Base-by-base conservation (phyloP, 2,888 invertebrate genomes). In the Drosophila heteroneura region DNA sequence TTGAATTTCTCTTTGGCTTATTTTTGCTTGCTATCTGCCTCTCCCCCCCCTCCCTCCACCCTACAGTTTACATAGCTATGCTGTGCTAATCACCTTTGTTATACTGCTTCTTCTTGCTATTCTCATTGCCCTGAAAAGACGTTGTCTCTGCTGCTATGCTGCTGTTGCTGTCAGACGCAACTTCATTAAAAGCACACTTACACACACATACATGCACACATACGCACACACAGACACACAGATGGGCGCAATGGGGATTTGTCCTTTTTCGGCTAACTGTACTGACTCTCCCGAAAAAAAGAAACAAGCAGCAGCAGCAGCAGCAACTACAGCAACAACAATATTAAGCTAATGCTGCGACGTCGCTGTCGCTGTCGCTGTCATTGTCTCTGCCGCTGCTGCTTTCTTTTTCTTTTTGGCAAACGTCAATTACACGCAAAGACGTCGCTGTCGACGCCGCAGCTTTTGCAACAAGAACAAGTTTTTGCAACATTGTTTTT, bases 391-490 rank as follows among this genome's bases (percentile, higher is more conserved):
- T 56, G 54, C 33, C 28, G 35, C 69, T 14, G 62, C 60, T 52
- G 75, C 61, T 62, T 67, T 61, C 57, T 69, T 69, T 62, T 52
- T 39, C 66, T 70, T 79, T 79, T 78, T 75, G 71, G 74, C 78
- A 79, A 81, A 80, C 56, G 81, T 80, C 81, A 83, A 83, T 81
- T 81, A 77, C 83, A 81, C 71, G 77, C 77, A 61, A 60, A 57
- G 37, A 37, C 66, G 57, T 26, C 60, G 49, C 22, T 35, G 58
- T 58, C 33, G 30, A 16, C 65, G 57, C 28, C 60, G 56, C 41
- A 30, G 54, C 60, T 72, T 68, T 63, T 32, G 57, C 74, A 74
- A 35, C 47, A 65, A 70, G 76, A 78, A 78, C 67, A 68, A 76
- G 77, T 78, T 67, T 71, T 49, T 28, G 52, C 28, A n/a, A 10